Percentiles rank a stretch among this genome's conserved stretches.
Evolutionary conservation across 1,140 invertebrate genomes (phyloP).

Genomic region (Ceratitis capitata): DNA sequence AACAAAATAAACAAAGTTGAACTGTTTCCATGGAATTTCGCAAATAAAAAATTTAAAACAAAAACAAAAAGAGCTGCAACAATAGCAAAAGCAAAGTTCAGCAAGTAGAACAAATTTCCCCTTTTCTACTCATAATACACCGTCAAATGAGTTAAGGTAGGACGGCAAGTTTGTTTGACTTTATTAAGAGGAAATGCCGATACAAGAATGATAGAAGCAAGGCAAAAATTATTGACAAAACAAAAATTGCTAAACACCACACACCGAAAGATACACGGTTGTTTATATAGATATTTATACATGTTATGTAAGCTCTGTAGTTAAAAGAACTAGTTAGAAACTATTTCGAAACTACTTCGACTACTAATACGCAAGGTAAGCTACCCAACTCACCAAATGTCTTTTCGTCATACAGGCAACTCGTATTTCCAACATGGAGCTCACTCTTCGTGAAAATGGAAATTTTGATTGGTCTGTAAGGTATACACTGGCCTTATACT

Average conservation of each 20-base stretch:
- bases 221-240: conserved; percentile 40
- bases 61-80: neutral
- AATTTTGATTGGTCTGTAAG: no score
- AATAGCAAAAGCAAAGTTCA: neutral
- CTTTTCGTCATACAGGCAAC: no score
- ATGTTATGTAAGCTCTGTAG: no score
- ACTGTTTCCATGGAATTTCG: neutral
- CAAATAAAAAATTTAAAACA: neutral
- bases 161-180: neutral
- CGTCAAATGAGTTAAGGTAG: conserved; percentile 17
- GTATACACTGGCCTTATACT: no score
- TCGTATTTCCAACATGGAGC: no score
- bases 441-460: no score
- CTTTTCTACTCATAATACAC: neutral
- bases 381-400: no score
- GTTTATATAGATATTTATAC: no score
- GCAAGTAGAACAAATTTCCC: neutral
- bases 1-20: conserved; percentile 11
- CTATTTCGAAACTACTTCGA: no score
- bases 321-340: no score
- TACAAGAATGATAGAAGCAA: neutral
- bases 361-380: no score
- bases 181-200: neutral
- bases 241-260: neutral
- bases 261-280: no score